phyloP scores from a whole-genome alignment of 2,113 vertebrate genomes.

The Cryptomyrus ogoouensis region DNA sequence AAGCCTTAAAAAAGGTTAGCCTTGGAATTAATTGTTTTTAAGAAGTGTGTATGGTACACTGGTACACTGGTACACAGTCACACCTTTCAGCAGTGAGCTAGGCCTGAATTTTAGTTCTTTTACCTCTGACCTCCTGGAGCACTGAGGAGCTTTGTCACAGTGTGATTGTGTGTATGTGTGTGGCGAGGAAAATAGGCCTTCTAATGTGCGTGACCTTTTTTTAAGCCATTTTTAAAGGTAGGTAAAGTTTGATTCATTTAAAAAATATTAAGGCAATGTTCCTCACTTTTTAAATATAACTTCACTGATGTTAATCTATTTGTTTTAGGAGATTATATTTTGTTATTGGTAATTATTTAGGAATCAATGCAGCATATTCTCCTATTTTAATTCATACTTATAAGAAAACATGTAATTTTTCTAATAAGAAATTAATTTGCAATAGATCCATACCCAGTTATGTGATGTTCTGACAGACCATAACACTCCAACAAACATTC shows the following conservation, averaged over 20 bases:
- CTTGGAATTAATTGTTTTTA: neutral
- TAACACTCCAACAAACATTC: neutral
- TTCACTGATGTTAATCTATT: neutral
- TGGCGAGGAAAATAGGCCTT: neutral
- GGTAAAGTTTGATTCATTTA: neutral
- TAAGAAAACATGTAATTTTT: neutral
- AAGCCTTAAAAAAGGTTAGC: neutral
- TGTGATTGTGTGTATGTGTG: neutral
- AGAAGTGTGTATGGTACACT: neutral
- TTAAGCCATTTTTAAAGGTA: neutral
- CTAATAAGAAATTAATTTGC: neutral
- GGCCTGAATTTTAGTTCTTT: slow-evolving; percentile 19
- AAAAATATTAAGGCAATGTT: neutral
- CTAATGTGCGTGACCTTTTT: neutral
- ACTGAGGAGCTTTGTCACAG: neutral
- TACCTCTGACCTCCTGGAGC: neutral
- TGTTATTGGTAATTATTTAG: neutral
- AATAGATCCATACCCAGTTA: neutral
- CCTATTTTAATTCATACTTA: neutral
- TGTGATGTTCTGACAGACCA: neutral
- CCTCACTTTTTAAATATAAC: neutral
- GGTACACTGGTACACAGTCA: too few species aligned
- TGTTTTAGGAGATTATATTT: neutral
- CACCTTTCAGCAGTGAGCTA: neutral
- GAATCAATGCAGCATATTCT: neutral